These are phyloP conservation scores for Calephelis nemesis DNA, from an alignment of 1,140 invertebrate genomes.

Conservation along the genomic window DNA sequence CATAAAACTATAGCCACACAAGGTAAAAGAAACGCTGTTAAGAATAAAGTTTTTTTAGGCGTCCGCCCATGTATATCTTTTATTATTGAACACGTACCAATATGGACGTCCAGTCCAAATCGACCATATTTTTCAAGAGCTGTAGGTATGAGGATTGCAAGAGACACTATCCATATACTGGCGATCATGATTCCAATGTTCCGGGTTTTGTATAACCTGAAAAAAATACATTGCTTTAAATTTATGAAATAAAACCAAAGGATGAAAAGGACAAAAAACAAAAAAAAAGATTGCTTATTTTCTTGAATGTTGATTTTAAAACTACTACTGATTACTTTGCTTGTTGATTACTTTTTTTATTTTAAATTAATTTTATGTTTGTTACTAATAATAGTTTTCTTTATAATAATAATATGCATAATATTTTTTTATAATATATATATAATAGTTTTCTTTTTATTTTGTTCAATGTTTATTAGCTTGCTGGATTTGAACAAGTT, in stretches of 20 bases:
- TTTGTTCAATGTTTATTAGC: too few relatives aligned
- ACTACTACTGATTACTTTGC: too few relatives aligned
- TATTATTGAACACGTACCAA: slow-evolving; percentile 89
- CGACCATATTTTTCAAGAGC: slow-evolving; percentile 87
- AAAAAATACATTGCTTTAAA: slow-evolving; percentile 32
- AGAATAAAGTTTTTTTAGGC: slow-evolving; percentile 89
- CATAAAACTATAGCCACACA: slow-evolving; percentile 88
- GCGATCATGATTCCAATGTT: slow-evolving; percentile 49
- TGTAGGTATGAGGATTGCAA: slow-evolving; percentile 85
- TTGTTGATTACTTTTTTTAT: too few relatives aligned
- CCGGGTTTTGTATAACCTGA: slow-evolving; percentile 83
- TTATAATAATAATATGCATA: too few relatives aligned
- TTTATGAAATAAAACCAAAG: background rate
- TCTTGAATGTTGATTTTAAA: too few relatives aligned
- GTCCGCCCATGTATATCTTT: slow-evolving; percentile 61
- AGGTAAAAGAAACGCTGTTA: slow-evolving; percentile 87
- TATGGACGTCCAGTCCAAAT: slow-evolving; percentile 85
- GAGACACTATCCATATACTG: slow-evolving; percentile 85
- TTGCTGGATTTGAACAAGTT: too few relatives aligned
- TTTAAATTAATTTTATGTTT: too few relatives aligned
- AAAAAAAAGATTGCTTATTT: background rate
- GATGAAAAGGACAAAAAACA: background rate
- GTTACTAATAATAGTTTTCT: too few relatives aligned
- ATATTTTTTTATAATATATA: too few relatives aligned
- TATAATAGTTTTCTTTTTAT: too few relatives aligned